Conservation (phyloP, 2,888 invertebrate species). For the Napeogenes sylphis region DNA sequence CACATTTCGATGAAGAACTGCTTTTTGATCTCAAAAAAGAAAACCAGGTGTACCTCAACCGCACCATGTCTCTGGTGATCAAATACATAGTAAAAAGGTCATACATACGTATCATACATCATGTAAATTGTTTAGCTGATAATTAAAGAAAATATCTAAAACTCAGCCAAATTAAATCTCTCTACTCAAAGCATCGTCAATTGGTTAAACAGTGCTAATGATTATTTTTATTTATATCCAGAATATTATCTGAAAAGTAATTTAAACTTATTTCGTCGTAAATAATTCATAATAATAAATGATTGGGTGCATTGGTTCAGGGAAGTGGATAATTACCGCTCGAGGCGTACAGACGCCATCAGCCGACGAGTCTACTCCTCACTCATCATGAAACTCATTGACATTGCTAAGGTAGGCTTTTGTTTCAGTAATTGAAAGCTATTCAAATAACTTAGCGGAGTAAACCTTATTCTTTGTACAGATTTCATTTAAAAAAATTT, state of each 20-base stretch:
- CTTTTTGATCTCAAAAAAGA: conserved; percentile 68
- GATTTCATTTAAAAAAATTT: too few species aligned
- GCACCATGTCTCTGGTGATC: conserved; percentile 65
- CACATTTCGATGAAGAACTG: conserved; percentile 53
- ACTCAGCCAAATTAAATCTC: too few species aligned
- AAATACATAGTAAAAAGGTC: conserved; percentile 70
- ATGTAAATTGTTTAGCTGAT: too few species aligned
- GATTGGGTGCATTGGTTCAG: conserved; percentile 38
- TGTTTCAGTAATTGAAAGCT: conserved; percentile 2
- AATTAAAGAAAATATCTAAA: too few species aligned
- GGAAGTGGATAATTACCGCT: conserved; percentile 66
- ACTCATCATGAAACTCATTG: conserved; percentile 67
- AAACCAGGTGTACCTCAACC: conserved; percentile 62
- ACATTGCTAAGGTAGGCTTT: conserved; percentile 60
- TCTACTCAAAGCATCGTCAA: too few species aligned
- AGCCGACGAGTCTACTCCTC: conserved; percentile 65
- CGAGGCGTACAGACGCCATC: conserved; percentile 63
- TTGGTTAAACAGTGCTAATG: too few species aligned
- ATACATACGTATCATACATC: too few species aligned
- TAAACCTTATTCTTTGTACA: too few species aligned
- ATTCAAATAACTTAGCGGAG: too few species aligned
- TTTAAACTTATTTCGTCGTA: too few species aligned
- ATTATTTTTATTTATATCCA: too few species aligned
- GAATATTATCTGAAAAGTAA: too few species aligned
- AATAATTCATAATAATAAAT: background rate